These are phyloP conservation scores for Poeciliopsis prolifica DNA, from an alignment of 2,113 vertebrate species.

Conservation along the genomic window DNA sequence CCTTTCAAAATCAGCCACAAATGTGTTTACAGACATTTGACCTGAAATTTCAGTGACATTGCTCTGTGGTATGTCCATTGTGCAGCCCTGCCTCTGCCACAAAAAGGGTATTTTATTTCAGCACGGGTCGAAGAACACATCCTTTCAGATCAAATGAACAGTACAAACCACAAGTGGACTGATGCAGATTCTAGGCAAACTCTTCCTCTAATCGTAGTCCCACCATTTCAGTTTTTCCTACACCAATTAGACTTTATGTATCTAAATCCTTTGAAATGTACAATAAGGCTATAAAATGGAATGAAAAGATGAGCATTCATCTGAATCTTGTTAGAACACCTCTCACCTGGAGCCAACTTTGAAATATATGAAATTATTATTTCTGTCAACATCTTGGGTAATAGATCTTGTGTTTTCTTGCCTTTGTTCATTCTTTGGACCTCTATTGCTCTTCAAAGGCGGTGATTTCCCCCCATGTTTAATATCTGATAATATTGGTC, in stretches of 20 bases:
- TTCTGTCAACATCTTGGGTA: conserved; percentile 49
- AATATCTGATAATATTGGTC: conserved; percentile 79
- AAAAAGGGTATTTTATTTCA: conserved; percentile 44
- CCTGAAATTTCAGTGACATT: conserved; percentile 22
- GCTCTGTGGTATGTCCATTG: conserved; percentile 31
- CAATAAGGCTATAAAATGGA: background rate
- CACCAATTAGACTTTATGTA: conserved; percentile 38
- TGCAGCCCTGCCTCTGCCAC: conserved; percentile 64
- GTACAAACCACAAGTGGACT: conserved; percentile 59
- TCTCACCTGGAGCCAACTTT: conserved; percentile 15
- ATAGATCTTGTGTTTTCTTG: conserved; percentile 64
- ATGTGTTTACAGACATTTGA: conserved; percentile 47
- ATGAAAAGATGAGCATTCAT: background rate
- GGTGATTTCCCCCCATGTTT: conserved; percentile 66
- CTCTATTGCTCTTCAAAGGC: conserved; percentile 54
- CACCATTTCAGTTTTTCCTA: background rate
- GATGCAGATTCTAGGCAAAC: conserved; percentile 49
- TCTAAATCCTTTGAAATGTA: conserved; percentile 26
- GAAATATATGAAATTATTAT: conserved; percentile 14
- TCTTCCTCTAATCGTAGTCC: conserved; percentile 3
- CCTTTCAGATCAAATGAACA: conserved; percentile 66
- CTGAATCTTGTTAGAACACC: conserved; percentile 46
- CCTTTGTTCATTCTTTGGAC: conserved; percentile 45
- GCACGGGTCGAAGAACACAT: conserved; percentile 25
- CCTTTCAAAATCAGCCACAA: conserved; percentile 9